Evolutionary conservation across 2,113 vertebrate genomes (phyloP).

Genomic region (Saiga tatarica): DNA sequence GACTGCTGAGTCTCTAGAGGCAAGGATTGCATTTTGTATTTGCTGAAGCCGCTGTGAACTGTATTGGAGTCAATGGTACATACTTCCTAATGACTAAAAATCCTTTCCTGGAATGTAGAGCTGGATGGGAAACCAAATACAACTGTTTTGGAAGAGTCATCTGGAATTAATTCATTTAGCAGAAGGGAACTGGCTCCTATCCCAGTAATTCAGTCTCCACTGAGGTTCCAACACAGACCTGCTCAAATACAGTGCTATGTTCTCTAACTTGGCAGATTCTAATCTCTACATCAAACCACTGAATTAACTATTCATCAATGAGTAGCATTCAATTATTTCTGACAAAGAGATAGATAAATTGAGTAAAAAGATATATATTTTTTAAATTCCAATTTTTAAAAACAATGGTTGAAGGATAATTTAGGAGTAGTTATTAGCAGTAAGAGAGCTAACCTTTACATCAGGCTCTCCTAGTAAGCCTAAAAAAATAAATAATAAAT

Average conservation of each 20-base stretch:
- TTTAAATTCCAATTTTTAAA: background rate
- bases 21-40: background rate
- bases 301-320: conserved; percentile 17
- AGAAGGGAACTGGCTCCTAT: conserved; percentile 30
- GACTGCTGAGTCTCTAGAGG: background rate
- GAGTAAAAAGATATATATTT: background rate
- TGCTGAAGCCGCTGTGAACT: background rate
- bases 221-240: conserved; percentile 55
- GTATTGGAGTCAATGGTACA: background rate
- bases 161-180: conserved; percentile 46
- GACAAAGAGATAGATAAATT: conserved; percentile 9
- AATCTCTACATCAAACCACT: conserved; percentile 11
- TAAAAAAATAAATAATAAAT: background rate
- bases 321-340: background rate
- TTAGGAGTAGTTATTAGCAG: background rate
- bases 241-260: background rate
- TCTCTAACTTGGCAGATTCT: conserved; percentile 36
- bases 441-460: conserved; percentile 2
- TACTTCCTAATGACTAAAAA: conserved; percentile 26
- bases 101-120: conserved; percentile 43
- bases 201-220: conserved; percentile 44
- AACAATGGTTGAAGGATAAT: background rate
- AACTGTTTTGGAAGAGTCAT: conserved; percentile 51
- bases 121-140: conserved; percentile 46
- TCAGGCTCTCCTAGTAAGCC: background rate